Percentiles rank a stretch among this genome's conserved stretches.
Evolutionary conservation across 23 tunicate species (phyloP).

Genomic region (Diplosoma virens): DNA sequence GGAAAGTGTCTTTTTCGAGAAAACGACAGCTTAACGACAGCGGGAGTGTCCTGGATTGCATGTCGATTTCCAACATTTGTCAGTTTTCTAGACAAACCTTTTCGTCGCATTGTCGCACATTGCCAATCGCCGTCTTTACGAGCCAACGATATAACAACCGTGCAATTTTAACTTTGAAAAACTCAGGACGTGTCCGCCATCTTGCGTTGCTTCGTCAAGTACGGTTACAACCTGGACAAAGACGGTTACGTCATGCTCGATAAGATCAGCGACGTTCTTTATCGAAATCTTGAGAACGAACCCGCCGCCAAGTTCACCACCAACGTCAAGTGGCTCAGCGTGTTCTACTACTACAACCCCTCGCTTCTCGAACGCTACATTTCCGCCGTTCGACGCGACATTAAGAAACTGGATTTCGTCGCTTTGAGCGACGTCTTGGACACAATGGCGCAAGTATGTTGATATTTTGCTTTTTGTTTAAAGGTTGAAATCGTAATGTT

Average conservation of each 20-base stretch:
- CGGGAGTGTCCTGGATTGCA: too few relatives aligned
- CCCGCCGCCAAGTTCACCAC: constrained; percentile 73
- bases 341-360: constrained; percentile 78
- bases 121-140: too few relatives aligned
- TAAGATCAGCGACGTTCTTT: constrained; percentile 47
- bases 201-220: constrained; percentile 81
- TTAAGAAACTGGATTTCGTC: constrained; percentile 78
- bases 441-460: constrained; percentile 92
- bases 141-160: too few relatives aligned
- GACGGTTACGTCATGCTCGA: constrained; percentile 51
- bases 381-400: constrained; percentile 44
- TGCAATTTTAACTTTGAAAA: too few relatives aligned
- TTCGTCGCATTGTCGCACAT: too few relatives aligned
- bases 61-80: too few relatives aligned
- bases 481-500: too few relatives aligned
- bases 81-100: too few relatives aligned
- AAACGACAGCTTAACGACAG: too few relatives aligned
- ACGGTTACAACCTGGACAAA: constrained; percentile 60
- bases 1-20: too few relatives aligned
- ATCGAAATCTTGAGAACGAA: constrained; percentile 32
- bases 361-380: constrained; percentile 54
- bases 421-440: constrained; percentile 87
- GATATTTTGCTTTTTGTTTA: too few relatives aligned
- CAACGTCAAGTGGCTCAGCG: constrained; percentile 91
- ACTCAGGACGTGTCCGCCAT: constrained; percentile 88